These are phyloP conservation scores for Hylomyscus alleni DNA, from an alignment of 2,797 vertebrate genomes.

Conservation along the genomic window DNA sequence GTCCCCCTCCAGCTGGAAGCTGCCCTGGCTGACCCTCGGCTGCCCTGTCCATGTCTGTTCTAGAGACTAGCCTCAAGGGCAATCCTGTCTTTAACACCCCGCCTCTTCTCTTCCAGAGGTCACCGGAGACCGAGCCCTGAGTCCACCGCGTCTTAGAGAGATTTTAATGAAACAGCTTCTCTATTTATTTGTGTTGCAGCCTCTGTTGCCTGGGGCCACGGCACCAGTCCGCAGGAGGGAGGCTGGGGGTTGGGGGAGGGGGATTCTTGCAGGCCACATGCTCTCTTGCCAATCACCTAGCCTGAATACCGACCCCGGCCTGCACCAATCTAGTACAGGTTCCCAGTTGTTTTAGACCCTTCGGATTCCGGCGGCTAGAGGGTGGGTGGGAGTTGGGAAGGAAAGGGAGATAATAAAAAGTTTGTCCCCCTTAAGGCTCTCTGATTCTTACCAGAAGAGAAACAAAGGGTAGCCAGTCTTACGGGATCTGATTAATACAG, in stretches of 20 bases:
- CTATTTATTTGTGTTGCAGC: slow-evolving; percentile 75
- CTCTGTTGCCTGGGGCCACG: slow-evolving; percentile 25
- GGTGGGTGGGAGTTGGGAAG: neutral
- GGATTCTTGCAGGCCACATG: neutral
- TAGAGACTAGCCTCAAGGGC: slow-evolving; percentile 71
- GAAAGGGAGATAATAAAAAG: neutral
- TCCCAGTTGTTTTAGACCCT: neutral
- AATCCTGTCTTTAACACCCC: slow-evolving; percentile 57
- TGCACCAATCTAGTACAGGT: neutral
- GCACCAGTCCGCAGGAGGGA: neutral
- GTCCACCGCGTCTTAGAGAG: neutral
- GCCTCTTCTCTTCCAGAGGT: slow-evolving; percentile 68
- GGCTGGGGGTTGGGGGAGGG: neutral
- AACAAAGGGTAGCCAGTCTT: neutral
- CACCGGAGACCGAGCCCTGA: slow-evolving; percentile 50
- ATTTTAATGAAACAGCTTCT: slow-evolving; percentile 72
- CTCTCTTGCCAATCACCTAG: neutral
- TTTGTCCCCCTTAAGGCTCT: neutral
- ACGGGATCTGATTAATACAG: slow-evolving; percentile 8
- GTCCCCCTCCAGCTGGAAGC: slow-evolving; percentile 70
- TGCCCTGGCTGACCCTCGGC: slow-evolving; percentile 69
- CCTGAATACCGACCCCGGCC: neutral
- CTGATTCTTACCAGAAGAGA: neutral
- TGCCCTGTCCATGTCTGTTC: slow-evolving; percentile 67
- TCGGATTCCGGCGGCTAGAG: neutral